Evolutionary conservation across 2,113 vertebrate species (phyloP).

Genomic region (Saccopteryx leptura): DNA sequence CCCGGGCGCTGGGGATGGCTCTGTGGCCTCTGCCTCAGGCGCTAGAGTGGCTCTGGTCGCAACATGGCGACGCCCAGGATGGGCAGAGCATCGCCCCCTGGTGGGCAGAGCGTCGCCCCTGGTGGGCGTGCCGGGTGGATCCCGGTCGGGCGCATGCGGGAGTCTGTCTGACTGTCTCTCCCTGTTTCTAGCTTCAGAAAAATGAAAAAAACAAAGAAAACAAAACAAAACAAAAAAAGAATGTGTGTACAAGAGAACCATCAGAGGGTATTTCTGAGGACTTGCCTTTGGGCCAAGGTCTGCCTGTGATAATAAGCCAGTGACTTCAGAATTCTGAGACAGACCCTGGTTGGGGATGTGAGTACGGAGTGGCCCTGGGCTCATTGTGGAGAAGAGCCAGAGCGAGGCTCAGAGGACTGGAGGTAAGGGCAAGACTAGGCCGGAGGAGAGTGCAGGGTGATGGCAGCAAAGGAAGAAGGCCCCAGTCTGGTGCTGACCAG

Average conservation of each 20-base stretch:
- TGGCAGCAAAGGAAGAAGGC: background rate
- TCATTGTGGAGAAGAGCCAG: accelerated
- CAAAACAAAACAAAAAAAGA: too few species aligned
- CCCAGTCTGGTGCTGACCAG: background rate
- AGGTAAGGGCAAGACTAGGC: background rate
- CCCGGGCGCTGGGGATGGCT: too few species aligned
- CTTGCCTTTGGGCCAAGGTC: background rate
- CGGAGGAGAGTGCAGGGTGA: background rate
- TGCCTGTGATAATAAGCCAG: background rate
- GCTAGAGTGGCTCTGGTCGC: too few species aligned
- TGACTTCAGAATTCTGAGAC: background rate
- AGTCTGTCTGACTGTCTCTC: too few species aligned
- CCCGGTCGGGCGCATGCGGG: too few species aligned
- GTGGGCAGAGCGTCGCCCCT: too few species aligned
- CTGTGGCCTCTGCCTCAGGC: too few species aligned
- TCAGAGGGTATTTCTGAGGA: background rate
- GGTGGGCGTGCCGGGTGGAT: too few species aligned
- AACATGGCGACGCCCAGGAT: too few species aligned
- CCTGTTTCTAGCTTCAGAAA: too few species aligned
- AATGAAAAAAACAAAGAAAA: too few species aligned
- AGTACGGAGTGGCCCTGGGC: background rate
- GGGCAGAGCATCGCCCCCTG: too few species aligned
- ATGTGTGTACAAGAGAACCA: background rate
- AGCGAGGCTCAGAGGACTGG: background rate
- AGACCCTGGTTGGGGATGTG: background rate